Conservation (phyloP, 2,113 vertebrate genomes). For the Chaenogobius annularis region DNA sequence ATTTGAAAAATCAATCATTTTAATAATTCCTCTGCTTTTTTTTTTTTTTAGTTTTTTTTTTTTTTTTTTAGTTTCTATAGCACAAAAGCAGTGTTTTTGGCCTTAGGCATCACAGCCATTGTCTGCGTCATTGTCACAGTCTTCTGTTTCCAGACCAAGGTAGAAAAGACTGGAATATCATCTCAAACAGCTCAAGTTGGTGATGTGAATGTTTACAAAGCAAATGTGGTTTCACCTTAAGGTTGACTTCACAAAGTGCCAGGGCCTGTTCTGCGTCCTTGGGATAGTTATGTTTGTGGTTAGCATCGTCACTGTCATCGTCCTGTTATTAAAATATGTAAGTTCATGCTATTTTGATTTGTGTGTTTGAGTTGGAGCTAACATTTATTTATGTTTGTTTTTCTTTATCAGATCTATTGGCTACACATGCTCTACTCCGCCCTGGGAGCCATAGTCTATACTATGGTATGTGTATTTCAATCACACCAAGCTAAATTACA, state of each 20-base stretch:
- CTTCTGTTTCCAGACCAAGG: slow-evolving; percentile 99
- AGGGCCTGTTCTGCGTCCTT: slow-evolving; percentile 89
- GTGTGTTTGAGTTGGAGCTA: background rate
- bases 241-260: slow-evolving; percentile 96
- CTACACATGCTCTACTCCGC: slow-evolving; percentile 95
- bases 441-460: slow-evolving; percentile 88
- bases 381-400: background rate
- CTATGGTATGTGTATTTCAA: slow-evolving; percentile 81
- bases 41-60: too few relatives aligned
- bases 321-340: slow-evolving; percentile 93
- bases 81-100: slow-evolving; percentile 86
- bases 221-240: slow-evolving; percentile 34
- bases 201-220: background rate
- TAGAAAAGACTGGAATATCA: slow-evolving; percentile 35
- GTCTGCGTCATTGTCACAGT: slow-evolving; percentile 90
- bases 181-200: background rate
- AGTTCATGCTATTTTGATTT: slow-evolving; percentile 56
- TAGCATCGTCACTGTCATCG: slow-evolving; percentile 86
- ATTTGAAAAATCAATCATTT: background rate
- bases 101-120: slow-evolving; percentile 87
- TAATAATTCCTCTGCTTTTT: background rate
- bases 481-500: background rate
- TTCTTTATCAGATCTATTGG: slow-evolving; percentile 81
- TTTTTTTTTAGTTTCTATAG: slow-evolving; percentile 77
- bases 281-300: slow-evolving; percentile 91